Percentiles rank a stretch among this genome's conserved stretches.
Evolutionary conservation across 2,888 invertebrate species (phyloP).

Genomic region (Pristionchus mayeri): DNA sequence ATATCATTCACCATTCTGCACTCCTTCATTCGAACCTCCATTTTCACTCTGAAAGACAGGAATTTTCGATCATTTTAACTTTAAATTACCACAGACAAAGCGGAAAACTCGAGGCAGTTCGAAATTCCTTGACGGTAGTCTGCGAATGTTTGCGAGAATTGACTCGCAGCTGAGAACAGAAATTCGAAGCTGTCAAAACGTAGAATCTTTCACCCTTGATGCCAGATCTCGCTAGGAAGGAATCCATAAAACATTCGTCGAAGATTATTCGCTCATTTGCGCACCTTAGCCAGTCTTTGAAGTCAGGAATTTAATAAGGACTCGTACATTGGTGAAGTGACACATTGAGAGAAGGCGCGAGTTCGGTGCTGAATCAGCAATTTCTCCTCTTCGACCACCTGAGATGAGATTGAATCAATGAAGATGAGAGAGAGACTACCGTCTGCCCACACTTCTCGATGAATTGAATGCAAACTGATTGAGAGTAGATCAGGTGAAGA

Average conservation of each 20-base stretch:
- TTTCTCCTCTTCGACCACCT: constrained; percentile 8
- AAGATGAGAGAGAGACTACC: not conserved
- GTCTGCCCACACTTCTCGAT: constrained; percentile 22
- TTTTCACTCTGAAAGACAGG: not conserved
- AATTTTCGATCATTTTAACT: not conserved
- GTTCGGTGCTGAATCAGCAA: constrained; percentile 3
- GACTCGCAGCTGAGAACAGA: not conserved
- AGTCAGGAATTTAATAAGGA: not conserved
- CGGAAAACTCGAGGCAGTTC: not conserved
- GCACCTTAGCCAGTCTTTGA: not conserved
- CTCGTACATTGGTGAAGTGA: not conserved
- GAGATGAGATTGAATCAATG: not conserved
- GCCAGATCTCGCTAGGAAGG: not conserved
- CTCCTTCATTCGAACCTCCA: not conserved
- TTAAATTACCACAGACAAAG: not conserved
- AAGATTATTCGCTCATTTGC: not conserved
- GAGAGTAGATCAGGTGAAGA: not conserved
- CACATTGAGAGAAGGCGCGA: constrained; percentile 16
- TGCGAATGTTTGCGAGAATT: not conserved
- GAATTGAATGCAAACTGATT: constrained; percentile 2
- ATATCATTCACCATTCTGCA: not conserved
- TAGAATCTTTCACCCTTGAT: not conserved
- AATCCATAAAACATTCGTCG: constrained; percentile 16
- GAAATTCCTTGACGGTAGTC: constrained; percentile 4
- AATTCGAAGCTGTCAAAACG: too few species aligned